Evolutionary conservation across 2,888 invertebrate genomes (phyloP).

Genomic region (Drosophila villosipedis): DNA sequence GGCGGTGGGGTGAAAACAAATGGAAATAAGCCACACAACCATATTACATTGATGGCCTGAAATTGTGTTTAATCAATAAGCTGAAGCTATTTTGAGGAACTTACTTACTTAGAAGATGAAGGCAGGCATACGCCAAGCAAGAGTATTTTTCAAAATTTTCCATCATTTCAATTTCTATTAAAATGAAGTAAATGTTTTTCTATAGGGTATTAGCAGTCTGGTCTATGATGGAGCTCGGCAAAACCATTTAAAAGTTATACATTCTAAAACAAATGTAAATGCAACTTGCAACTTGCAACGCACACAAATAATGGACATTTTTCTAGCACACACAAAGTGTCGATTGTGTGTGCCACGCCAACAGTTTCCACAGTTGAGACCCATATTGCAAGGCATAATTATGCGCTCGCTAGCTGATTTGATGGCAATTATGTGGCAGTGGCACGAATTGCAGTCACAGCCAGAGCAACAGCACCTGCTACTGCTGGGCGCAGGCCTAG

Average conservation of each 20-base stretch:
- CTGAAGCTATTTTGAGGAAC: background rate
- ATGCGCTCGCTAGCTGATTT: constrained; percentile 64
- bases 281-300: constrained; percentile 21
- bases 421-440: constrained; percentile 55
- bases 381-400: constrained; percentile 54
- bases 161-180: background rate
- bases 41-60: background rate
- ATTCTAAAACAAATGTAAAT: constrained; percentile 37
- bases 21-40: constrained; percentile 1
- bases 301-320: constrained; percentile 19
- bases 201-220: constrained; percentile 20
- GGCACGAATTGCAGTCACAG: constrained; percentile 6
- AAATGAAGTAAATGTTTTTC: background rate
- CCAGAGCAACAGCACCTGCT: constrained; percentile 47
- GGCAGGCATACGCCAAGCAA: background rate
- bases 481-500: background rate
- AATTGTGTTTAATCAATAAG: background rate
- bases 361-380: constrained; percentile 18
- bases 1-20: background rate
- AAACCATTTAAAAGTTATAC: constrained; percentile 27
- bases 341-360: constrained; percentile 27
- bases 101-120: background rate
- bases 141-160: background rate
- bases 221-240: constrained; percentile 8
- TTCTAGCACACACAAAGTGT: constrained; percentile 25